A percentile compares a stretch with the other conserved stretches of the same genome.
Conservation (phyloP, 2,113 vertebrate genomes). For the Bos indicus region DNA sequence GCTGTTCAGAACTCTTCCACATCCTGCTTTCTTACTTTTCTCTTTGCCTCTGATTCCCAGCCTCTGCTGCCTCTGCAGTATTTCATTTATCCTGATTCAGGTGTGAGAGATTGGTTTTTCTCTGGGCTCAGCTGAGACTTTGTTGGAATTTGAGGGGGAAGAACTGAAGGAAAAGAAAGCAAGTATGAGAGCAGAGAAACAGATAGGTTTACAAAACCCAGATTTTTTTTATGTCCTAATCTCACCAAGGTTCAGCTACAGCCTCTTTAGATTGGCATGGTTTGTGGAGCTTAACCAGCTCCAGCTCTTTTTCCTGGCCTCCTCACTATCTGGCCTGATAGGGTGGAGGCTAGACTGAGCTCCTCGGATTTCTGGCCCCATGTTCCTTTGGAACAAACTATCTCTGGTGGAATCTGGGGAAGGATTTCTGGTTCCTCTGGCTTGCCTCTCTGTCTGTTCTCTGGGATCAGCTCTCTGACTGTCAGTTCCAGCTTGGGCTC, state of each 20-base stretch:
- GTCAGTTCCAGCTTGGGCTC: background rate
- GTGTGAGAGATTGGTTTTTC: conserved; percentile 39
- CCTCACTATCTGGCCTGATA: conserved; percentile 33
- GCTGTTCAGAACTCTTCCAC: background rate
- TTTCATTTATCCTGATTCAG: conserved; percentile 11
- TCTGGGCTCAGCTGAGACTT: conserved; percentile 17
- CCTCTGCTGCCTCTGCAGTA: background rate
- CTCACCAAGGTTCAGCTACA: background rate
- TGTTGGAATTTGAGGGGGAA: background rate
- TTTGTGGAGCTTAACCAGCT: background rate
- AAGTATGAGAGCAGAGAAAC: conserved; percentile 23
- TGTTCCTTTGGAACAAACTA: background rate
- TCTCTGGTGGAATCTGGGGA: conserved; percentile 27
- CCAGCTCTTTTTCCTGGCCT: conserved; percentile 36
- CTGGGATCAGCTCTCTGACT: background rate
- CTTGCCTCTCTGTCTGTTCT: background rate
- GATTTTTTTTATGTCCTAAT: background rate
- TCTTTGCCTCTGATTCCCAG: background rate
- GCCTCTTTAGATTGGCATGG: background rate
- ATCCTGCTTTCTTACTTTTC: background rate
- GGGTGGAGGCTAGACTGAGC: background rate
- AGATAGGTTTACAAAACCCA: conserved; percentile 16
- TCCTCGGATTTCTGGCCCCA: conserved; percentile 33
- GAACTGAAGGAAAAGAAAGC: conserved; percentile 27
- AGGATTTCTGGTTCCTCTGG: background rate